Evolutionary conservation across 2,113 vertebrate species (phyloP).

Genomic region (Bolborhynchus lineola): DNA sequence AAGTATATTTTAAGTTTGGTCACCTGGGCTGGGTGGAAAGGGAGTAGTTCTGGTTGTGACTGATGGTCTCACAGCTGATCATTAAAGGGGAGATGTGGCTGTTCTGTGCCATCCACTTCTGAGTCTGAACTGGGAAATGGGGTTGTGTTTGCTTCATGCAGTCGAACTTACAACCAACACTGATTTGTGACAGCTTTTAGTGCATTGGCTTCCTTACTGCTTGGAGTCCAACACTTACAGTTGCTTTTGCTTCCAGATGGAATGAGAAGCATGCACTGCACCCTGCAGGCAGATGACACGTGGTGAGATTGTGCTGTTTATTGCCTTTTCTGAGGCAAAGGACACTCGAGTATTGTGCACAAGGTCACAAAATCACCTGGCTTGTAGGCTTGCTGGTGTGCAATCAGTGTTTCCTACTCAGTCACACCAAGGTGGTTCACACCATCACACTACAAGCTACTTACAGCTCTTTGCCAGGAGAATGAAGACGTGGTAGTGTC

Average conservation of each 20-base stretch:
- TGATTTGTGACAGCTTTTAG: accelerated
- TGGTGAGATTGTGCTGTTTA: background rate
- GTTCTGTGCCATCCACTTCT: background rate
- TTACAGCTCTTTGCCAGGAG: background rate
- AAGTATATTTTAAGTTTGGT: accelerated
- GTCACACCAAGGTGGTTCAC: background rate
- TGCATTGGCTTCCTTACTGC: background rate
- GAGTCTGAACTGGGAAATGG: background rate
- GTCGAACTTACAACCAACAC: accelerated
- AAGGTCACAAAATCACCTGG: too few relatives aligned
- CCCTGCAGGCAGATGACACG: accelerated
- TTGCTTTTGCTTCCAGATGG: background rate
- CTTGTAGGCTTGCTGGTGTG: background rate
- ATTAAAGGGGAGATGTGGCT: background rate
- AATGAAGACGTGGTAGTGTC: background rate
- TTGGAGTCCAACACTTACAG: background rate
- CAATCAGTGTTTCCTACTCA: background rate
- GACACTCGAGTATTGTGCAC: background rate
- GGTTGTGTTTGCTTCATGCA: background rate
- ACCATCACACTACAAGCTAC: background rate
- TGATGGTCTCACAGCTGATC: accelerated
- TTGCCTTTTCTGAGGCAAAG: background rate
- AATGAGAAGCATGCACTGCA: accelerated
- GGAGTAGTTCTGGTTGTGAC: accelerated
- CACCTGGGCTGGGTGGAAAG: background rate